These are phyloP conservation scores for Thereva unica DNA, from an alignment of 2,888 invertebrate genomes.

Conservation along the genomic window DNA sequence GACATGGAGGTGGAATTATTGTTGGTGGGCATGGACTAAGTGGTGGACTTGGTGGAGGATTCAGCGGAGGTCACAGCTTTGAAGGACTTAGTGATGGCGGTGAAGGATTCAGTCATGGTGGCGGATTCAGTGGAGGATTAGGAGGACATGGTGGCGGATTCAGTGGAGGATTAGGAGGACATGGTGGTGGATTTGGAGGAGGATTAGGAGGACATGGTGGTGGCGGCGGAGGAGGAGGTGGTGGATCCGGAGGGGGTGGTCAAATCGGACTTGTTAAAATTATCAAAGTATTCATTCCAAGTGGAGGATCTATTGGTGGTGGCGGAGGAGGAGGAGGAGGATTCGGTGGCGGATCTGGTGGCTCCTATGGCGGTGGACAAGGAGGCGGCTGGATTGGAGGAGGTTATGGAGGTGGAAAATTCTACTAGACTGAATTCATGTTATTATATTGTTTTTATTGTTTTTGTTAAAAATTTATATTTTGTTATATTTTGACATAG, in stretches of 20 bases:
- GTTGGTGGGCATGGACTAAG: slow-evolving; percentile 7
- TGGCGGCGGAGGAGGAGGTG: neutral
- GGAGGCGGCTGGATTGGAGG: neutral
- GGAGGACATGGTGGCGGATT: neutral
- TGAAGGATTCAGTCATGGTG: neutral
- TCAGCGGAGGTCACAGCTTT: neutral
- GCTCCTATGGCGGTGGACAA: neutral
- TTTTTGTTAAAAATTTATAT: no score
- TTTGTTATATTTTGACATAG: no score
- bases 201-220: slow-evolving; percentile 11
- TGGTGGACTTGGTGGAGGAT: slow-evolving; percentile 12
- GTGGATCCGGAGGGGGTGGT: slow-evolving; percentile 6
- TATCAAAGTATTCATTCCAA: slow-evolving; percentile 3
- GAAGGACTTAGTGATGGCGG: neutral
- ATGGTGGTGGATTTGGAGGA: no score
- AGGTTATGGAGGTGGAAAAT: slow-evolving; percentile 7
- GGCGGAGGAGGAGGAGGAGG: slow-evolving; percentile 11
- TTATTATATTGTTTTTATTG: no score
- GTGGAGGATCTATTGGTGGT: slow-evolving; percentile 3
- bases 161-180: neutral
- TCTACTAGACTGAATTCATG: no score
- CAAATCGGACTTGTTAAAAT: slow-evolving; percentile 2
- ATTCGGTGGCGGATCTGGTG: neutral
- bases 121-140: neutral
- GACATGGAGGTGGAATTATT: neutral